Evolutionary conservation across 1,140 invertebrate species (phyloP).

Genomic region (Magallana ariakensis): DNA sequence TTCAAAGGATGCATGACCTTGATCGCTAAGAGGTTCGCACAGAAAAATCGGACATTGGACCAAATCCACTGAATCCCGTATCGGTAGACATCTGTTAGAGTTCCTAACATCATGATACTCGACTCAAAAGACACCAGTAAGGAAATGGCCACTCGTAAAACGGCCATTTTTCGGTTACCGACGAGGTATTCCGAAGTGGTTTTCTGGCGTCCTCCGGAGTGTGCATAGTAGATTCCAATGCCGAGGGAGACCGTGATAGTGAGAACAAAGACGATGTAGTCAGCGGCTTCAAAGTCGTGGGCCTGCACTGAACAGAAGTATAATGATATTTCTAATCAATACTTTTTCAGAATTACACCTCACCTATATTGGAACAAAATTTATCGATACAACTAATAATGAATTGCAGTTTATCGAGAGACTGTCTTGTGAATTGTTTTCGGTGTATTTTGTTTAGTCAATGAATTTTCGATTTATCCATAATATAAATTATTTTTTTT

Average conservation of each 20-base stretch:
- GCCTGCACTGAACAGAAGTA: neutral
- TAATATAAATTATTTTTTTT: no score
- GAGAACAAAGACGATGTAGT: constrained; percentile 61
- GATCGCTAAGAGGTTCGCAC: constrained; percentile 68
- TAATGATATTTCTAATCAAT: no score
- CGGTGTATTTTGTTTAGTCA: no score
- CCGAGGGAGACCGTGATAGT: constrained; percentile 78
- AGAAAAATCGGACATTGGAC: constrained; percentile 52
- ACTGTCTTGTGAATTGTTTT: no score
- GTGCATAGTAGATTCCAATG: constrained; percentile 89
- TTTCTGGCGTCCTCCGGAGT: constrained; percentile 90
- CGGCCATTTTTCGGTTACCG: constrained; percentile 87
- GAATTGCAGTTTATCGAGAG: no score
- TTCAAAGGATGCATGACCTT: constrained; percentile 73
- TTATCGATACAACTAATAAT: no score
- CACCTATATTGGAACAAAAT: no score
- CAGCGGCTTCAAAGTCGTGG: constrained; percentile 50
- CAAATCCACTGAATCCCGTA: constrained; percentile 65
- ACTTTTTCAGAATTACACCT: no score
- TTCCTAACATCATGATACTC: constrained; percentile 67
- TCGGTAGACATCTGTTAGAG: constrained; percentile 65
- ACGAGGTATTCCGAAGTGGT: constrained; percentile 89
- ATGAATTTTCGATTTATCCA: no score
- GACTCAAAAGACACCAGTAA: constrained; percentile 69
- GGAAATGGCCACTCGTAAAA: constrained; percentile 80